Percentiles rank a stretch among this genome's conserved stretches.
phyloP scores from a whole-genome alignment of 2,888 invertebrate genomes.

The Odontothrips loti region DNA sequence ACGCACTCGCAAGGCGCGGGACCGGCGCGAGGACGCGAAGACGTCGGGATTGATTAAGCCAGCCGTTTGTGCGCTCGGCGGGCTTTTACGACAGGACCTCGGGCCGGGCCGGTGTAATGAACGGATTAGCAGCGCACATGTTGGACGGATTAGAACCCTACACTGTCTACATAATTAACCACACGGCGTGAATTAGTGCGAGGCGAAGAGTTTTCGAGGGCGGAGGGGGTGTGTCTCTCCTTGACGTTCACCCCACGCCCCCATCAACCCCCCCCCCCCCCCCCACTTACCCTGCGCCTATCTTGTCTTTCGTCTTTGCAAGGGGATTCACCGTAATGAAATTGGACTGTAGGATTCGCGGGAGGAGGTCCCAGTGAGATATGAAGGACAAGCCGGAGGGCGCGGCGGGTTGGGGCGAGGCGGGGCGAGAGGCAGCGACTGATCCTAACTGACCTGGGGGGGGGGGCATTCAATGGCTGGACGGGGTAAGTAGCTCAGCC shows the following conservation, averaged over 20 bases:
- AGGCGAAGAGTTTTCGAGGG: background rate
- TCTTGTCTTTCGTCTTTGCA: background rate
- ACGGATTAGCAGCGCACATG: background rate
- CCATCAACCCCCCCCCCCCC: background rate
- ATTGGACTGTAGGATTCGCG: background rate
- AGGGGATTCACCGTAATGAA: slow-evolving; percentile 7
- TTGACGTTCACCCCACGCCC: background rate
- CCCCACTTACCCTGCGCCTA: background rate
- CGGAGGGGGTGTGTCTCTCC: background rate
- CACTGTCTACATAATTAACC: slow-evolving; percentile 16
- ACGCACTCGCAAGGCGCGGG: too few species aligned
- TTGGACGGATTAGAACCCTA: slow-evolving; percentile 7
- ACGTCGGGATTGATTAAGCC: background rate
- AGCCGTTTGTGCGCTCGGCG: background rate
- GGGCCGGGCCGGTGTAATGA: background rate
- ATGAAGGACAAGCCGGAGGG: background rate
- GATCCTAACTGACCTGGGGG: background rate
- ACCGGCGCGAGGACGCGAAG: background rate
- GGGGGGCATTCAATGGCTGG: too few species aligned
- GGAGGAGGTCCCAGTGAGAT: background rate
- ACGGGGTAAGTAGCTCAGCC: too few species aligned
- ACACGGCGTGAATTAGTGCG: background rate
- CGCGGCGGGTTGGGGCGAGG: too few species aligned
- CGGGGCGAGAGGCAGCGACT: too few species aligned
- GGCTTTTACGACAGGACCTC: background rate